These are phyloP conservation scores for Germaria angustata DNA, from an alignment of 2,888 invertebrate species.

Conservation along the genomic window DNA sequence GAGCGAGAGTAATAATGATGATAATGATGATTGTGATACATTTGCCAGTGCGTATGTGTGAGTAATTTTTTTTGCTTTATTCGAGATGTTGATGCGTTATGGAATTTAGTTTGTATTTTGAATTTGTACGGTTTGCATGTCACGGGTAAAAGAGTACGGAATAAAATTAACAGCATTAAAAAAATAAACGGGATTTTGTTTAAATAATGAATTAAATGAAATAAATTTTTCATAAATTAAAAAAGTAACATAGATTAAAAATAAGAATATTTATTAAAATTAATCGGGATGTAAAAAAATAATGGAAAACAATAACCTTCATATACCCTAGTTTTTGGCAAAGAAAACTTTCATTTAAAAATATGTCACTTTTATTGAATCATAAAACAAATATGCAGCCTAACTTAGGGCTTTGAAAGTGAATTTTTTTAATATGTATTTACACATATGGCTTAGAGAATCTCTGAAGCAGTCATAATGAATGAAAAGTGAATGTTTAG, in stretches of 20 bases:
- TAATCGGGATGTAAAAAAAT: too few species aligned
- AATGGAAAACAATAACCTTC: too few species aligned
- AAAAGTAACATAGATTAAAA: neutral
- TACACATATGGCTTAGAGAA: neutral
- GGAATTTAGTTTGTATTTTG: constrained; percentile 77
- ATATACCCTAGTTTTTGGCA: too few species aligned
- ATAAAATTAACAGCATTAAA: constrained; percentile 6
- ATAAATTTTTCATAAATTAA: neutral
- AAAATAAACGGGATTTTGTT: constrained; percentile 28
- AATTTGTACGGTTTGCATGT: constrained; percentile 76
- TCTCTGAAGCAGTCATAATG: neutral
- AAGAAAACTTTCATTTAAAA: too few species aligned
- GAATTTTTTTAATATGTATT: neutral
- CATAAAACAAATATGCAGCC: neutral
- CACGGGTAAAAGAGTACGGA: constrained; percentile 30
- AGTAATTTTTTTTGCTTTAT: constrained; percentile 47
- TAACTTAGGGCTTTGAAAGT: constrained; percentile 19
- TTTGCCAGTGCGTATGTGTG: constrained; percentile 19
- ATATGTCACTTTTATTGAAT: too few species aligned
- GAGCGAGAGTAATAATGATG: constrained; percentile 38
- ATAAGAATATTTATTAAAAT: neutral
- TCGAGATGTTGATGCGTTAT: constrained; percentile 66
- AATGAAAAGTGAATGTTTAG: constrained; percentile 38
- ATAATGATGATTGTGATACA: constrained; percentile 48
- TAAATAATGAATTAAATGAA: neutral